phyloP scores from a whole-genome alignment of 2,888 invertebrate species.

The Caenorhabditis zanzibari region DNA sequence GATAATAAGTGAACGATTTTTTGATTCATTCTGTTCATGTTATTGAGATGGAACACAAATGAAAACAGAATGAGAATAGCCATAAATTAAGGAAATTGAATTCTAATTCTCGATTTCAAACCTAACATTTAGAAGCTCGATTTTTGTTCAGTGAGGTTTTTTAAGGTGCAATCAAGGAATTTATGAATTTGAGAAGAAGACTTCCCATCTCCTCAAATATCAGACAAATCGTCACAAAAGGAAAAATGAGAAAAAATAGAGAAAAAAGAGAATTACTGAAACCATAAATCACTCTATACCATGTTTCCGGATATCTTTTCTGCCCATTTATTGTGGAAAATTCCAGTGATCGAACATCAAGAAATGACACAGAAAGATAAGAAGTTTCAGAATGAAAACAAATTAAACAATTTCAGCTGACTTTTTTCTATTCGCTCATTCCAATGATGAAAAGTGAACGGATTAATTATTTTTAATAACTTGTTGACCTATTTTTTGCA shows the following conservation, averaged over 20 bases:
- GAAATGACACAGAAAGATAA: neutral
- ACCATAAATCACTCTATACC: neutral
- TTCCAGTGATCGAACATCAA: slow-evolving; percentile 33
- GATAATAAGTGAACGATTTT: too few species aligned
- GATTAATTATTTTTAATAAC: neutral
- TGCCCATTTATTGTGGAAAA: neutral
- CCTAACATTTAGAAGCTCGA: slow-evolving; percentile 1
- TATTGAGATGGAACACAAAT: too few species aligned
- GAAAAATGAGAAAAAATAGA: neutral
- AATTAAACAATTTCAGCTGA: slow-evolving; percentile 12
- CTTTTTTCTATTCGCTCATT: slow-evolving; percentile 11
- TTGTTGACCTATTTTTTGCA: slow-evolving; percentile 30
- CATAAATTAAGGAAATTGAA: neutral
- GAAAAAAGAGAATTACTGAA: slow-evolving; percentile 6
- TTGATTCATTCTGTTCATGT: too few species aligned
- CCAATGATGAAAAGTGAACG: slow-evolving; percentile 5
- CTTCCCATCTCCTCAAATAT: neutral
- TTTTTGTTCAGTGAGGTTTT: slow-evolving; percentile 7
- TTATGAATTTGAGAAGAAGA: slow-evolving; percentile 26
- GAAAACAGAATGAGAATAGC: neutral
- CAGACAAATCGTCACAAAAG: slow-evolving; percentile 6
- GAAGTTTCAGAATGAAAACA: slow-evolving; percentile 14
- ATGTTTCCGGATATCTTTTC: slow-evolving; percentile 21
- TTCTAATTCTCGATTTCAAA: neutral
- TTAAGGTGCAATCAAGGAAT: slow-evolving; percentile 8